Evolutionary conservation across 2,888 invertebrate genomes (phyloP), one percentile per base, ranked within the genome.

Genomic region (Synanthedon andrenaeformis): DNA sequence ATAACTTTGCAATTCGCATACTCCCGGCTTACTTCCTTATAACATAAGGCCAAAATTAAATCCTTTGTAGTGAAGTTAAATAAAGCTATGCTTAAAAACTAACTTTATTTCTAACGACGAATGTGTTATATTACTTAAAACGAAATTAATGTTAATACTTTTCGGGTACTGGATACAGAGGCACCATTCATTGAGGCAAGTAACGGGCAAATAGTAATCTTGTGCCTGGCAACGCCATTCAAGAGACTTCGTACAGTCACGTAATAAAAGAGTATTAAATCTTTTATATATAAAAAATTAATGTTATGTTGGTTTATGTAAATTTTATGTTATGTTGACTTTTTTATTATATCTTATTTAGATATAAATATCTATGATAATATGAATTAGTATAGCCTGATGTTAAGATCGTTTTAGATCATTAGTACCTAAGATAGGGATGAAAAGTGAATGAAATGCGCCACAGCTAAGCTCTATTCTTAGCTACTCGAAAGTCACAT

Each of bases 191-290:
- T 84, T 84, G 77, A 85, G 79, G 79, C 76, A 80, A 83, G 78
- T 84, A 84, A 84, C 84, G 84, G 84, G 74, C 79, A 80, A 79
- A 82, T 83, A 83, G 82, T 83, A 80, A 79, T 80, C 78, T 80
- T 69, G 71, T 64, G 74, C 75, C 79, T 74, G 75, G 70, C 77
- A 73, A 70, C 75, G 79, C 82, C 84, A 83, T 84, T 84, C 84
- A 83, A 81, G 71, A 76, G 69, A 69, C 58, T 65, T 59, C 53
- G 81, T 82, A 82, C 75, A 69, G 60, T 78, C 79, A 63, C 56
- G 10, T 58, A 48, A 56, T 58, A 66, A 63, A 69, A 8, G 6
- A 28, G 28, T 28, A 70, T 55, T 45, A 14, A 45, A 12, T 8
- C 1, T 28, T 28, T 28, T 3, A 28, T 4, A 4, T 4, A 23